These are phyloP conservation scores for Misgurnus mizolepis DNA, from an alignment of 2,113 vertebrate species.

Conservation along the genomic window DNA sequence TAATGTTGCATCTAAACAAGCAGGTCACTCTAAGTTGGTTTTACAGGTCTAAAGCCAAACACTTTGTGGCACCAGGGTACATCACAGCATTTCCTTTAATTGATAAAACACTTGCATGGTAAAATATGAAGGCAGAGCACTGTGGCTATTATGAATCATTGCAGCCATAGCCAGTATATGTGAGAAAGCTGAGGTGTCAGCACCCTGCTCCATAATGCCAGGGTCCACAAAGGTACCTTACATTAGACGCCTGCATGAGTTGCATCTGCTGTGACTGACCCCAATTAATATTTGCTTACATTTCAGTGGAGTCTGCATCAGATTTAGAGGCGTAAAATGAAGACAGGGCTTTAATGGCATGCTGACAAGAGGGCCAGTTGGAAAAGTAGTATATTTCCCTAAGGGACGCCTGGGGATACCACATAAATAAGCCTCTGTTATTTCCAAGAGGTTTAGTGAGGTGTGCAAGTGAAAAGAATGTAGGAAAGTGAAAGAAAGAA, in stretches of 20 bases:
- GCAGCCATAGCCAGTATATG: slow-evolving; percentile 49
- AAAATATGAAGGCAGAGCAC: slow-evolving; percentile 48
- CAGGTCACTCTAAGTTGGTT: slow-evolving; percentile 5
- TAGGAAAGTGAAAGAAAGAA: background rate
- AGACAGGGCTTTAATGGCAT: slow-evolving; percentile 72
- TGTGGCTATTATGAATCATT: slow-evolving; percentile 43
- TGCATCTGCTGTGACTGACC: slow-evolving; percentile 70
- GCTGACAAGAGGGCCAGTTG: slow-evolving; percentile 73
- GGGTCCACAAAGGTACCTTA: slow-evolving; percentile 56
- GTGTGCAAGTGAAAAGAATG: background rate
- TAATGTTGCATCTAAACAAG: background rate
- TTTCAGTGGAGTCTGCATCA: slow-evolving; percentile 69
- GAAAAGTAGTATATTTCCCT: slow-evolving; percentile 71
- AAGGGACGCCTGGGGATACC: slow-evolving; percentile 68
- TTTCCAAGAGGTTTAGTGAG: slow-evolving; percentile 63
- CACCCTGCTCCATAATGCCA: slow-evolving; percentile 56
- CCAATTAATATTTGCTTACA: slow-evolving; percentile 76
- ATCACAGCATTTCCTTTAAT: slow-evolving; percentile 43
- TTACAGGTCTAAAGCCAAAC: slow-evolving; percentile 14
- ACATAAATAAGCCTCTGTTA: slow-evolving; percentile 71
- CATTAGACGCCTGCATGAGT: slow-evolving; percentile 66
- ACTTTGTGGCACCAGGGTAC: background rate
- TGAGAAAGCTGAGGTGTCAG: slow-evolving; percentile 58
- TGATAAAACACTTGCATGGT: slow-evolving; percentile 51
- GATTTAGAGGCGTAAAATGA: slow-evolving; percentile 70